A percentile compares a stretch with the other conserved stretches of the same genome.
Evolutionary conservation across 2,797 vertebrate species (phyloP).

Genomic region (Picus viridis): DNA sequence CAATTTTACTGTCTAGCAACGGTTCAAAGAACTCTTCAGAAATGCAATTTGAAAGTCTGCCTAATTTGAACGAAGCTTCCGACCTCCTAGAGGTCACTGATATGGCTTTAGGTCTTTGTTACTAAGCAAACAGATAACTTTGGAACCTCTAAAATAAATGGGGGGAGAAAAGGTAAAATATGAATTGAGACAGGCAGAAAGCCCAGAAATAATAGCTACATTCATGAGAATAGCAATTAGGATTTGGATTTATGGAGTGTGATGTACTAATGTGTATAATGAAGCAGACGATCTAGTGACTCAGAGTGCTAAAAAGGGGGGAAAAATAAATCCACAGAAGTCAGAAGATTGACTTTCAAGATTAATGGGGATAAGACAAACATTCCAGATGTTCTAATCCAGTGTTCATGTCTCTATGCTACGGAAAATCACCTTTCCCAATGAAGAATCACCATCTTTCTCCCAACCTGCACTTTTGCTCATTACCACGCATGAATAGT

Average conservation of each 20-base stretch:
- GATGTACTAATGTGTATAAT: slow-evolving; percentile 29
- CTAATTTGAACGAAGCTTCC: not conserved
- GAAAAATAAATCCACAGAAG: slow-evolving; percentile 36
- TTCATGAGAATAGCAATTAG: slow-evolving; percentile 23
- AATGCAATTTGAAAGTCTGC: not conserved
- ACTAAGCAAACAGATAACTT: not conserved
- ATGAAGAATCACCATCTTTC: not conserved
- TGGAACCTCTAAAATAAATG: not conserved
- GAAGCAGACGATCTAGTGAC: slow-evolving; percentile 60
- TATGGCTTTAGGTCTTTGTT: not conserved
- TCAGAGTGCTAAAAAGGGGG: slow-evolving; percentile 45
- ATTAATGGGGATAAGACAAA: slow-evolving; percentile 57
- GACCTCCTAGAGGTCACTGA: not conserved
- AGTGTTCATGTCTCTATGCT: not conserved
- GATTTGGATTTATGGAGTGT: slow-evolving; percentile 55
- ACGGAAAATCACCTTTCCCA: slow-evolving; percentile 44
- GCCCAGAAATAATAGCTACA: slow-evolving; percentile 27
- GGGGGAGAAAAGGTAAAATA: accelerated
- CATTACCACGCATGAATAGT: not conserved
- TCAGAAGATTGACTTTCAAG: slow-evolving; percentile 37
- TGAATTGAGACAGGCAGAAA: slow-evolving; percentile 9
- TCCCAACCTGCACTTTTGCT: not conserved
- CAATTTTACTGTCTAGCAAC: not conserved
- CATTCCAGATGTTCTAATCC: slow-evolving; percentile 56
- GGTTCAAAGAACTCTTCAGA: not conserved